phyloP scores from a whole-genome alignment of 2,797 vertebrate genomes.

The Spheniscus humboldti region DNA sequence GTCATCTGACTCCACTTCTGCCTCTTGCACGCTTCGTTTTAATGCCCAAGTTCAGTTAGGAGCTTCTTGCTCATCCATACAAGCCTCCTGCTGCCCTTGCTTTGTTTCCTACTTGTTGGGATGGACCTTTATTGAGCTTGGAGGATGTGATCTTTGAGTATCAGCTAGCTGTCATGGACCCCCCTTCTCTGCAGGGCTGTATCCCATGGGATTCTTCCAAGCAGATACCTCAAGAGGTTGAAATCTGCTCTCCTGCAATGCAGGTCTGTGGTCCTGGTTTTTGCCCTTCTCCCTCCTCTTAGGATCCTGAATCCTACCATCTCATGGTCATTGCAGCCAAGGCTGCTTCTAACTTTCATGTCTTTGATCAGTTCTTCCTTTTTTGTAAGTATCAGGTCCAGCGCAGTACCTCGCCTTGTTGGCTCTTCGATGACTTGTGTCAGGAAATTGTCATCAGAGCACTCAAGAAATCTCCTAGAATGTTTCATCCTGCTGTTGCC shows the following conservation, averaged over 20 bases:
- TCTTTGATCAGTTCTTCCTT: not conserved
- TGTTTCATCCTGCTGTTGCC: not conserved
- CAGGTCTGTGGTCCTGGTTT: not conserved
- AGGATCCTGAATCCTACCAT: not conserved
- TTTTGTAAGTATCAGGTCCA: not conserved
- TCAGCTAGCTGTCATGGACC: not conserved
- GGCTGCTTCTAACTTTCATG: not conserved
- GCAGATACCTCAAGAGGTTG: not conserved
- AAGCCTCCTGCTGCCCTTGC: not conserved
- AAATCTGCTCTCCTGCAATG: not conserved
- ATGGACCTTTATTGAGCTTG: not conserved
- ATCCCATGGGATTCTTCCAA: not conserved
- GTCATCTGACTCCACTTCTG: not conserved
- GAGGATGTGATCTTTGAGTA: not conserved
- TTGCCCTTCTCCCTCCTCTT: not conserved
- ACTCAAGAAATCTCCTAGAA: not conserved
- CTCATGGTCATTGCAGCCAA: not conserved
- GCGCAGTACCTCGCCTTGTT: not conserved
- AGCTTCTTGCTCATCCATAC: not conserved
- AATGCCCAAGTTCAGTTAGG: not conserved
- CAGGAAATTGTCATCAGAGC: not conserved
- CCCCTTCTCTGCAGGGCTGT: not conserved
- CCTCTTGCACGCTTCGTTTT: not conserved
- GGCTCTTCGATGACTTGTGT: not conserved
- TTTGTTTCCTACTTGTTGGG: not conserved